phyloP scores from a whole-genome alignment of 2,888 invertebrate genomes.

The Agelastica alni region DNA sequence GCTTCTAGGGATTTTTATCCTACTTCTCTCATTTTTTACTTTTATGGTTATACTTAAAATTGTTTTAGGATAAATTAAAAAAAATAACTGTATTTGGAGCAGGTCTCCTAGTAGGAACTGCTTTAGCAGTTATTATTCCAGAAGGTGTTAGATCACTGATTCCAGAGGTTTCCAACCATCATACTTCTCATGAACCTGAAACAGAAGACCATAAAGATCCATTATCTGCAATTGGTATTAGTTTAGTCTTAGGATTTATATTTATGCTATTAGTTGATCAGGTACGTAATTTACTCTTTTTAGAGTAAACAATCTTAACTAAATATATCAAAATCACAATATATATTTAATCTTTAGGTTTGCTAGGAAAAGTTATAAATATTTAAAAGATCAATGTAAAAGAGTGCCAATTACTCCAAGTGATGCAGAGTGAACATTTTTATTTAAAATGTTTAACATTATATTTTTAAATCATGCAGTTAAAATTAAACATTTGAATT shows the following conservation, averaged over 20 bases:
- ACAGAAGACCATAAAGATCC: constrained; percentile 62
- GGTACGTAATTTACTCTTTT: constrained; percentile 37
- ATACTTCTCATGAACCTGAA: constrained; percentile 50
- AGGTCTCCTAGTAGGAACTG: constrained; percentile 95
- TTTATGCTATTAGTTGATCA: constrained; percentile 98
- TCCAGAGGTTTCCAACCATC: constrained; percentile 42
- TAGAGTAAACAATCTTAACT: too few species aligned
- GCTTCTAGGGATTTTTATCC: too few species aligned
- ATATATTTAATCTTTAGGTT: too few species aligned
- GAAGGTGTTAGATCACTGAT: constrained; percentile 90
- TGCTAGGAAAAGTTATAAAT: too few species aligned
- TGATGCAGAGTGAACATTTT: too few species aligned
- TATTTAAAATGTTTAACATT: too few species aligned
- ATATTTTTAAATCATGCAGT: too few species aligned
- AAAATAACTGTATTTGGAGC: constrained; percentile 95
- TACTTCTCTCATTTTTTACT: constrained; percentile 12
- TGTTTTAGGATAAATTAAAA: constrained; percentile 85
- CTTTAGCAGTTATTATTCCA: constrained; percentile 96
- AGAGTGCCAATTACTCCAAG: too few species aligned
- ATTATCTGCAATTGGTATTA: constrained; percentile 86
- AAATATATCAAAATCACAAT: too few species aligned
- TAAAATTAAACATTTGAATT: too few species aligned
- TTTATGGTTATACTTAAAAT: constrained; percentile 28
- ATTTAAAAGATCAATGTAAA: too few species aligned
- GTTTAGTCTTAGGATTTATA: constrained; percentile 92